These are phyloP conservation scores for Tyrophagus putrescentiae DNA, from an alignment of 1,140 invertebrate genomes.

Conservation along the genomic window DNA sequence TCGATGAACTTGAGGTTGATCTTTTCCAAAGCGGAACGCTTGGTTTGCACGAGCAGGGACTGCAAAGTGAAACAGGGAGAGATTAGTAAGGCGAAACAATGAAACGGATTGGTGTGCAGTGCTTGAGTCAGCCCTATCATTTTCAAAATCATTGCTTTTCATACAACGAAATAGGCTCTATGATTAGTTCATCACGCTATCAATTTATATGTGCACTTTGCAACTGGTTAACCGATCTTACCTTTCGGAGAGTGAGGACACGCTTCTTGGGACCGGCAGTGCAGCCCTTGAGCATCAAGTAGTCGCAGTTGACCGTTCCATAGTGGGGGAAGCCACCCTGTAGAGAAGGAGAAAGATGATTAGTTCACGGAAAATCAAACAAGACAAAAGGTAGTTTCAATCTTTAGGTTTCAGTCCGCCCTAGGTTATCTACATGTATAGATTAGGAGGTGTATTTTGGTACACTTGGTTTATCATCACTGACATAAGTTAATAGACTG, in stretches of 20 bases:
- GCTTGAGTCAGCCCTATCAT: slow-evolving; percentile 35
- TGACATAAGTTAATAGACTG: slow-evolving; percentile 11
- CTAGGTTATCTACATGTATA: slow-evolving; percentile 20
- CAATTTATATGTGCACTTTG: neutral
- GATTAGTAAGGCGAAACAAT: too few relatives aligned
- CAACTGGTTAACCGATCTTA: slow-evolving; percentile 33
- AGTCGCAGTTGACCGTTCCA: slow-evolving; percentile 98
- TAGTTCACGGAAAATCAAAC: too few relatives aligned
- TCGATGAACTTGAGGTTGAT: slow-evolving; percentile 99
- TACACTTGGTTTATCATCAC: slow-evolving; percentile 23
- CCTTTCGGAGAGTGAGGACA: slow-evolving; percentile 94
- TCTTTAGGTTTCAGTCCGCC: slow-evolving; percentile 26
- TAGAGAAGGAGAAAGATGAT: too few relatives aligned
- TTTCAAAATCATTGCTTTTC: slow-evolving; percentile 23
- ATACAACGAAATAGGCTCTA: slow-evolving; percentile 20
- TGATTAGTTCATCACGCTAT: slow-evolving; percentile 18
- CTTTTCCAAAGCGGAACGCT: slow-evolving; percentile 86
- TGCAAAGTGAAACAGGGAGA: slow-evolving; percentile 41
- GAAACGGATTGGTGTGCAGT: too few relatives aligned
- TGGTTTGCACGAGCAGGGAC: slow-evolving; percentile 84
- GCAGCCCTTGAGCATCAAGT: slow-evolving; percentile 95
- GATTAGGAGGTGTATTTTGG: slow-evolving; percentile 8
- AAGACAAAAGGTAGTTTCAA: slow-evolving; percentile 16
- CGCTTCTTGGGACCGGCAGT: slow-evolving; percentile 95
- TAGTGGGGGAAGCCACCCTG: slow-evolving; percentile 97